Percentiles rank a stretch among this genome's conserved stretches.
Conservation (phyloP, 2,888 invertebrate species). For the Limnephilus marmoratus region DNA sequence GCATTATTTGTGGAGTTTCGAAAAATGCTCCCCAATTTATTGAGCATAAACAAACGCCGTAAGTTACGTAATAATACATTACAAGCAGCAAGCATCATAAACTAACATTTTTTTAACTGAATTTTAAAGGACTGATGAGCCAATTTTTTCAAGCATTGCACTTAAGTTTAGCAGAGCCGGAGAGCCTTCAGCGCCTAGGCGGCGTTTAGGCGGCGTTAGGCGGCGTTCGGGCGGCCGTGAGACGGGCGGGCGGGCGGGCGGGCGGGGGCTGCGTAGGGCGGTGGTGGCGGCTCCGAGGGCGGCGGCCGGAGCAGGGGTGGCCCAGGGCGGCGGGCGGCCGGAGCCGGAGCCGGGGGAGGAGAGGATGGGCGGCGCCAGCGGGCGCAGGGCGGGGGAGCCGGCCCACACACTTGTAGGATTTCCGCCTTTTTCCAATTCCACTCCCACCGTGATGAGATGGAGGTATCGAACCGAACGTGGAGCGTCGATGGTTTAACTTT, state of each 20-base stretch:
- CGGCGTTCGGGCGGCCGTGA: background rate
- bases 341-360: conserved; percentile 35
- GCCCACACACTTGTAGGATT: conserved; percentile 58
- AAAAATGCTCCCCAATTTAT: too few species aligned
- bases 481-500: background rate
- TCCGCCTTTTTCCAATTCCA: conserved; percentile 56
- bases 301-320: background rate
- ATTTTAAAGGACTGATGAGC: background rate
- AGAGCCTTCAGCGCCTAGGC: background rate
- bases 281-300: conserved; percentile 13
- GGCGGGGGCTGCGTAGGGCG: too few species aligned
- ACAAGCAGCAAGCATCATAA: background rate
- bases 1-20: too few species aligned
- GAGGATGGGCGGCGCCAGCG: background rate
- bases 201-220: background rate
- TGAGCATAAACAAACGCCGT: too few species aligned
- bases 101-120: background rate
- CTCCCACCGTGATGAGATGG: conserved; percentile 25
- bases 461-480: background rate
- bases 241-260: too few species aligned
- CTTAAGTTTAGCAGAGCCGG: background rate
- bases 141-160: background rate
- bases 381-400: conserved; percentile 40
- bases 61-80: background rate
- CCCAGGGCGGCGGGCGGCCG: conserved; percentile 43